Base-by-base conservation (phyloP, 2,888 invertebrate species). In the Meta bourneti region DNA sequence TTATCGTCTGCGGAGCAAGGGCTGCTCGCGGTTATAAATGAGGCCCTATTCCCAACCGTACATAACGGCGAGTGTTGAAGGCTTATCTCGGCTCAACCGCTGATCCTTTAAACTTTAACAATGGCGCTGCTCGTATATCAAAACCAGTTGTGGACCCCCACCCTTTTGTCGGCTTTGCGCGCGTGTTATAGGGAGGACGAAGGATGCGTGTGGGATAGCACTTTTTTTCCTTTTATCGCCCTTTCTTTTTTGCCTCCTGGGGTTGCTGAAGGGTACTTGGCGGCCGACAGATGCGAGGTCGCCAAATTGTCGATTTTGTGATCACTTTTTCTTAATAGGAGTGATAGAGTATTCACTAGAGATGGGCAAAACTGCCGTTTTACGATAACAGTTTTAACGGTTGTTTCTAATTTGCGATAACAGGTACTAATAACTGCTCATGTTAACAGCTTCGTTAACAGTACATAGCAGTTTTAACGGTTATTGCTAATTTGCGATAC, bases 101-200 rank as follows among this genome's bases (percentile, higher is more conserved):
- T 92, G 91, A 92, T 92, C 91, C 88, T 92, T 92, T 92, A 92
- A 92, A 92, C 91, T 92, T 92, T 92, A 92, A 92, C 91, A 92
- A 92, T 92, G 91, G 91, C 91, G 88, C 51, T 71, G 88, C 88
- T 92, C 91, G 84, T 92, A 92, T 89, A 92, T 92, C 91, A 92
- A 89, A 91, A 91, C 91, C 84, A 69, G 89, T 82, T 51, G 20
- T 48, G 69, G 69, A 49, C 83, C 91, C 72, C 83, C 85, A 7
- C 91, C 86, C 87, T 86, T 82, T 91, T 91, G 90, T 91, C 87
- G 87, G 86, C 81, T 82, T 81, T 81, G 77, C 86, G 80, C 82
- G 75, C 20, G 91, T 91, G 74, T 34, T 34, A 34, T 4, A 34
- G 34, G 34, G 34, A 34, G 34, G 34, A 34, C 34, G 34, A 48